Conservation (phyloP, 2,113 vertebrate species). For the Mus musculus region DNA sequence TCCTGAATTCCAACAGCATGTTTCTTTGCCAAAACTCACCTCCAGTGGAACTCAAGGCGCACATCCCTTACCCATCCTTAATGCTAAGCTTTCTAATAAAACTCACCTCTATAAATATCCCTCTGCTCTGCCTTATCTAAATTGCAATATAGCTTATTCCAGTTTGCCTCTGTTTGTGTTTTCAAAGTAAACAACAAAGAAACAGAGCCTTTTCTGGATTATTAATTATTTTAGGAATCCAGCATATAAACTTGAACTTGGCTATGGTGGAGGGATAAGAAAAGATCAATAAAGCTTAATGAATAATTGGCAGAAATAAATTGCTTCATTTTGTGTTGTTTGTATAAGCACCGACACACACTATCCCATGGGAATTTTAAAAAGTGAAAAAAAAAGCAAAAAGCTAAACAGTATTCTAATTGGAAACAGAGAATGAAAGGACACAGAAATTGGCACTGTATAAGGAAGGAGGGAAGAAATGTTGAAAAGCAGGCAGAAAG, state of each 20-base stretch:
- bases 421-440: neutral
- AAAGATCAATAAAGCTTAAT: neutral
- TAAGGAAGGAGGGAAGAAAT: neutral
- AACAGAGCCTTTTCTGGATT: neutral
- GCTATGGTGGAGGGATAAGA: neutral
- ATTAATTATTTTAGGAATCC: slow-evolving; percentile 45
- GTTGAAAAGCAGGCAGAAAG: neutral
- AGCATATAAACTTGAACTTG: slow-evolving; percentile 42
- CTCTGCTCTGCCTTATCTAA: neutral
- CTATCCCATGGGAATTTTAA: neutral
- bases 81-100: neutral
- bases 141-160: neutral
- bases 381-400: neutral
- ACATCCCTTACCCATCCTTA: neutral
- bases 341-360: neutral
- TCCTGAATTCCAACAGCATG: neutral
- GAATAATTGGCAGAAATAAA: slow-evolving; percentile 45
- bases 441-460: neutral
- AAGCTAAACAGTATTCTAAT: neutral
- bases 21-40: neutral
- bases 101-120: neutral
- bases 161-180: neutral
- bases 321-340: neutral
- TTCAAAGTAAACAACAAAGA: neutral
- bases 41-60: neutral